Conservation (phyloP, 2,888 invertebrate species). For the Drosophila kambysellisi region DNA sequence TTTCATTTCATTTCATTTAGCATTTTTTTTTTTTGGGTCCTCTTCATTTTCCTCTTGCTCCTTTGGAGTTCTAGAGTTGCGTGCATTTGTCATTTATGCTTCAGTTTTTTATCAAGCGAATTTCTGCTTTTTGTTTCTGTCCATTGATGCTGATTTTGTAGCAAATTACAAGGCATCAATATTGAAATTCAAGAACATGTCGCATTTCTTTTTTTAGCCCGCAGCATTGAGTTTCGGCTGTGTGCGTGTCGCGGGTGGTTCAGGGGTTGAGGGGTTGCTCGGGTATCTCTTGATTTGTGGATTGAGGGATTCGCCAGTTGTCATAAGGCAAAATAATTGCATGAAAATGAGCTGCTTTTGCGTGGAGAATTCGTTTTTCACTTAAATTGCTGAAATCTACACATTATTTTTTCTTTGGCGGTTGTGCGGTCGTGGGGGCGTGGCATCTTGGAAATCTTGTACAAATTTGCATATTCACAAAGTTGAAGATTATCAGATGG, state of each 20-base stretch:
- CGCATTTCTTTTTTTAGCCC: constrained; percentile 53
- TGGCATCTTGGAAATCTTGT: constrained; percentile 6
- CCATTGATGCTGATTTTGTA: constrained; percentile 66
- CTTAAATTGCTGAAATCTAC: constrained; percentile 24
- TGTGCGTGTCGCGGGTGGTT: not conserved
- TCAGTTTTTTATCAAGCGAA: constrained; percentile 12
- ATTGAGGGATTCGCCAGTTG: not conserved
- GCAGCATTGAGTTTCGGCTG: constrained; percentile 12
- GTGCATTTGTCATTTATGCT: constrained; percentile 72
- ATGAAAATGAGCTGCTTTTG: constrained; percentile 64
- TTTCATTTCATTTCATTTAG: constrained; percentile 79
- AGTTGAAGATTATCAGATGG: constrained; percentile 5
- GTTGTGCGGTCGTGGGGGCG: not conserved
- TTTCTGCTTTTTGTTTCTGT: constrained; percentile 36
- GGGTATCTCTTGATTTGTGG: not conserved
- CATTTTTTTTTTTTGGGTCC: constrained; percentile 42
- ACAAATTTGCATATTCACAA: constrained; percentile 48
- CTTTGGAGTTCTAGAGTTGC: constrained; percentile 33
- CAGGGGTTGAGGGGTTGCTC: not conserved
- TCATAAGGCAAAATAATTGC: constrained; percentile 62
- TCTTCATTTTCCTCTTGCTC: constrained; percentile 6
- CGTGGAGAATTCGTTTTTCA: constrained; percentile 17
- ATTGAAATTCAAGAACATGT: constrained; percentile 69
- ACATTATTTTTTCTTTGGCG: not conserved
- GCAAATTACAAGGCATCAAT: constrained; percentile 71